Conservation (phyloP, 2,888 invertebrate species). For the Endomychus coccineus region DNA sequence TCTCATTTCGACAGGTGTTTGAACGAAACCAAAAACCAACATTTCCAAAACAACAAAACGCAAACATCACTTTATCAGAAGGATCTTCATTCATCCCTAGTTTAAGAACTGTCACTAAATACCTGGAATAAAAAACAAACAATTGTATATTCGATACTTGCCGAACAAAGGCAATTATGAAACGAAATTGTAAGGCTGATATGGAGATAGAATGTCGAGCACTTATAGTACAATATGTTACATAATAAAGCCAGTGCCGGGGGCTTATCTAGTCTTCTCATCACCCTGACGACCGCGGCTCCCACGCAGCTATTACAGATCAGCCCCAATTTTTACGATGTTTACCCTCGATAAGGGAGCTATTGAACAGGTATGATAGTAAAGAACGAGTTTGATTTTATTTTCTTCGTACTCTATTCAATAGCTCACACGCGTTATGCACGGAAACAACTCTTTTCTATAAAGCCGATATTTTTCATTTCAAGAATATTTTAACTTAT, state of each 20-base stretch:
- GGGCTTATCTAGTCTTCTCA: conserved; percentile 23
- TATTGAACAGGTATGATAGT: conserved; percentile 14
- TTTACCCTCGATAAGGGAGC: conserved; percentile 15
- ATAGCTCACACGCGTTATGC: too few species aligned
- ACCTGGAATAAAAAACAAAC: conserved; percentile 21
- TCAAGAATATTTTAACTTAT: too few species aligned
- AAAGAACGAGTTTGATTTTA: conserved; percentile 9
- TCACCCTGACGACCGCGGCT: conserved; percentile 32
- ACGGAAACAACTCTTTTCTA: too few species aligned
- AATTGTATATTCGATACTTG: conserved; percentile 18
- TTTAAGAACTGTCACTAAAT: conserved; percentile 25
- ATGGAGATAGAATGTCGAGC: conserved; percentile 22
- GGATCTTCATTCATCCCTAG: conserved; percentile 20
- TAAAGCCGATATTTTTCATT: too few species aligned
- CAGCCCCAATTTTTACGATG: conserved; percentile 16
- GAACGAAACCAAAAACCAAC: conserved; percentile 22
- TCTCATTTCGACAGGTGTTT: conserved; percentile 26
- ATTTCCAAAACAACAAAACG: conserved; percentile 17
- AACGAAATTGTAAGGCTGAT: conserved; percentile 18
- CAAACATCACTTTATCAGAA: conserved; percentile 27
- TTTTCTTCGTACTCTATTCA: too few species aligned
- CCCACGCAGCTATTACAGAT: conserved; percentile 26
- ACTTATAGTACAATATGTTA: conserved; percentile 28
- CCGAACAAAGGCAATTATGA: conserved; percentile 16
- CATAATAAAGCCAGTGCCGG: conserved; percentile 25